Conservation (phyloP, 2,888 invertebrate genomes). For the Brachyptera risi region DNA sequence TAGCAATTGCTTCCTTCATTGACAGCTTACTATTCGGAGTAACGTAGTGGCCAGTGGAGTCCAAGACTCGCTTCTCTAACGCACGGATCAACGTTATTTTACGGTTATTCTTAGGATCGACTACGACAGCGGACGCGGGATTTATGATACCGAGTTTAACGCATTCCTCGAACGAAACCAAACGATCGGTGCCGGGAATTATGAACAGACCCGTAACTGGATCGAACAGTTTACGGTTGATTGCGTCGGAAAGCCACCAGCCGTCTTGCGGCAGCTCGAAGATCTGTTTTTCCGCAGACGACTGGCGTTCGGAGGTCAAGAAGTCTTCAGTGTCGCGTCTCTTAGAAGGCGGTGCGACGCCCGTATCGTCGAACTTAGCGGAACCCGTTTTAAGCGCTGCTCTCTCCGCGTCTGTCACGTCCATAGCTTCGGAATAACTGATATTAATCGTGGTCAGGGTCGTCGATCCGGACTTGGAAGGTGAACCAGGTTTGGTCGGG, state of each 20-base stretch:
- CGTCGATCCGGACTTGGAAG: background rate
- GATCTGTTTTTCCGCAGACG: slow-evolving; percentile 58
- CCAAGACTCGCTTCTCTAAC: slow-evolving; percentile 72
- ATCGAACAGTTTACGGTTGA: slow-evolving; percentile 76
- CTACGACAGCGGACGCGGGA: slow-evolving; percentile 72
- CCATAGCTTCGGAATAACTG: background rate
- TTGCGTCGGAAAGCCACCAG: slow-evolving; percentile 79
- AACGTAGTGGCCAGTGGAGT: slow-evolving; percentile 71
- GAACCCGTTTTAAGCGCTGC: slow-evolving; percentile 1
- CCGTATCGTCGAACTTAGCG: background rate
- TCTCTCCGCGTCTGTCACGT: slow-evolving; percentile 6
- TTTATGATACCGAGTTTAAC: slow-evolving; percentile 81
- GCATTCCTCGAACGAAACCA: slow-evolving; percentile 83
- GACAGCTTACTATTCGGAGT: slow-evolving; percentile 55
- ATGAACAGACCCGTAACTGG: slow-evolving; percentile 77
- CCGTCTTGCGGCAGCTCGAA: slow-evolving; percentile 80
- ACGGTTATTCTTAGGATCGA: slow-evolving; percentile 70
- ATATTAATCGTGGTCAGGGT: background rate
- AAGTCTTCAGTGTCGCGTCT: slow-evolving; percentile 10
- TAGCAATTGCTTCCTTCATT: slow-evolving; percentile 70
- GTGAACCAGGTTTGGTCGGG: slow-evolving; percentile 1
- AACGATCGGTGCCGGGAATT: slow-evolving; percentile 80
- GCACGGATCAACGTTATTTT: slow-evolving; percentile 65
- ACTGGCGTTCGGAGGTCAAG: slow-evolving; percentile 18
- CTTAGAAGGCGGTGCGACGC: background rate